phyloP scores from a whole-genome alignment of 2,113 vertebrate species.

The Gallinago jamesoni region DNA sequence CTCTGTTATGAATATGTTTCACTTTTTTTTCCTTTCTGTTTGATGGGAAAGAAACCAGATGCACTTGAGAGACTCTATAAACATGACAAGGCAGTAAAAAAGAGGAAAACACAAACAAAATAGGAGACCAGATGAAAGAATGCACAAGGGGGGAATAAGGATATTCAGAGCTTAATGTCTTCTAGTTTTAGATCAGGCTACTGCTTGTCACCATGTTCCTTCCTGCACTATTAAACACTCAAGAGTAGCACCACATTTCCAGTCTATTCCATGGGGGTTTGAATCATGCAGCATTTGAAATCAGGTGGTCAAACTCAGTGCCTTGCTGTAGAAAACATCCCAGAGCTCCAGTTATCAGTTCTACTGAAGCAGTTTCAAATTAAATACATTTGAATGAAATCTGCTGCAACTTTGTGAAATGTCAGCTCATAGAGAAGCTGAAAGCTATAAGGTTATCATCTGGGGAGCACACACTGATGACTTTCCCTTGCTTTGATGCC shows the following conservation, averaged over 20 bases:
- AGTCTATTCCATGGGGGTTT: not conserved
- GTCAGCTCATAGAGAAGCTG: not conserved
- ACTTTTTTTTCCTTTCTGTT: not conserved
- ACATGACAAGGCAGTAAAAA: not conserved
- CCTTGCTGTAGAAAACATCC: not conserved
- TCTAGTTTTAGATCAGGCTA: not conserved
- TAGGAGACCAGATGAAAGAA: constrained; percentile 1
- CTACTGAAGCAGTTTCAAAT: not conserved
- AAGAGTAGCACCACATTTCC: not conserved
- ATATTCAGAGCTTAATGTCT: not conserved
- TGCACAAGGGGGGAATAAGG: not conserved
- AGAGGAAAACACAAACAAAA: constrained; percentile 13
- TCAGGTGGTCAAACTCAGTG: not conserved
- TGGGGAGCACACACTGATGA: not conserved
- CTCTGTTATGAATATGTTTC: not conserved
- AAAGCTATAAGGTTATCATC: not conserved
- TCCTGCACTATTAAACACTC: constrained; percentile 3
- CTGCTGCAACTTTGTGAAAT: not conserved
- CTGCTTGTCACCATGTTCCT: not conserved
- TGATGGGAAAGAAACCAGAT: not conserved
- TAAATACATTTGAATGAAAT: not conserved
- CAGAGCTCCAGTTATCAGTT: not conserved
- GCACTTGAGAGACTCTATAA: not conserved
- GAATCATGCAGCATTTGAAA: not conserved
- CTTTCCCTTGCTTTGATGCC: not conserved